Evolutionary conservation across 2,888 invertebrate genomes (phyloP).

Genomic region (Oscheius sp.): DNA sequence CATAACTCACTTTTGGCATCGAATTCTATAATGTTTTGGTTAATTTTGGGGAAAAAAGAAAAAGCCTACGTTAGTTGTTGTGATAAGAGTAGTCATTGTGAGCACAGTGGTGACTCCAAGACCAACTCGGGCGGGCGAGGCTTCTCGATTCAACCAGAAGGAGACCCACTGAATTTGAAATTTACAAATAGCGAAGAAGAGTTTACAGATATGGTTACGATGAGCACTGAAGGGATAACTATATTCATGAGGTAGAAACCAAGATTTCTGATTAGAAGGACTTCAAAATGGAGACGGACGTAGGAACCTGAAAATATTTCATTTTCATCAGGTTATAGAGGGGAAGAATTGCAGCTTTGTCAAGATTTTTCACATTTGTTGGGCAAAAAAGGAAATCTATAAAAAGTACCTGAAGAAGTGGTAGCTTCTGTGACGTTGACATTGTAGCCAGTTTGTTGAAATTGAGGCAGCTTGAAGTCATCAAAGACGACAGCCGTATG

Average conservation of each 20-base stretch:
- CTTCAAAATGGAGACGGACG: constrained; percentile 69
- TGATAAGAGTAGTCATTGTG: constrained; percentile 73
- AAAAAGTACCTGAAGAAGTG: constrained; percentile 59
- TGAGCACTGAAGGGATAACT: constrained; percentile 60
- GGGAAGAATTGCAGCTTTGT: no score
- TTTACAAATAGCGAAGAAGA: background rate
- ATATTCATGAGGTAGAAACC: constrained; percentile 89
- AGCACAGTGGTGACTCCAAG: constrained; percentile 74
- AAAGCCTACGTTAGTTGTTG: constrained; percentile 76
- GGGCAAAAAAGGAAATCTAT: background rate
- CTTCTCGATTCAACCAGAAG: constrained; percentile 69
- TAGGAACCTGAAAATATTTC: constrained; percentile 69
- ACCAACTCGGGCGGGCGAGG: constrained; percentile 67
- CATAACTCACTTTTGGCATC: constrained; percentile 96
- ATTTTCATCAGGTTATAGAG: no score
- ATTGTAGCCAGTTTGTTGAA: constrained; percentile 66
- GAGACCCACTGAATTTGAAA: constrained; percentile 47
- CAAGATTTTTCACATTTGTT: no score
- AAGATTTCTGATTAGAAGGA: constrained; percentile 87
- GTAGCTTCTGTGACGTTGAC: constrained; percentile 62
- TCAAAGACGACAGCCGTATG: constrained; percentile 58
- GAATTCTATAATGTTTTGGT: constrained; percentile 48
- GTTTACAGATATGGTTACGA: constrained; percentile 63
- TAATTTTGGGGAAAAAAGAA: background rate
- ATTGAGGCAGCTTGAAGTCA: constrained; percentile 73